Percentiles rank a stretch among this genome's conserved stretches.
These are phyloP conservation scores for Andinoacara biseriatus DNA, from an alignment of 2,113 vertebrate species.

Conservation along the genomic window DNA sequence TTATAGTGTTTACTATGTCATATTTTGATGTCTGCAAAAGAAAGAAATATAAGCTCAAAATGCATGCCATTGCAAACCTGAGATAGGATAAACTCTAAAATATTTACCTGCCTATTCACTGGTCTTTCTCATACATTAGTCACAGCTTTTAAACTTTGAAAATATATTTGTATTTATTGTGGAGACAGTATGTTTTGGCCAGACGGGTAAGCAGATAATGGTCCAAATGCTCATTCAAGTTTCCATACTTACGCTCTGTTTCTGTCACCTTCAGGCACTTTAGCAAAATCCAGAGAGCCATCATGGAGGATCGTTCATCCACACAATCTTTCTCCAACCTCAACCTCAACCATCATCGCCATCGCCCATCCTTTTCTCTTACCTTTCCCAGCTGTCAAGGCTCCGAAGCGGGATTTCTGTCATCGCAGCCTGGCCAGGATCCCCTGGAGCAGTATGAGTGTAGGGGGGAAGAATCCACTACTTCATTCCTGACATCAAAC, in stretches of 20 bases:
- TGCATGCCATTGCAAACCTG: not conserved
- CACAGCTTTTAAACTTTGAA: not conserved
- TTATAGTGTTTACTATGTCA: not conserved
- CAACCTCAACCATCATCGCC: slow-evolving; percentile 53
- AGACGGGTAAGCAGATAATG: not conserved
- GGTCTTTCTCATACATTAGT: not conserved
- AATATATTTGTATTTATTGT: not conserved
- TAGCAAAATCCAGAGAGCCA: slow-evolving; percentile 26
- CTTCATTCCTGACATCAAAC: slow-evolving; percentile 19
- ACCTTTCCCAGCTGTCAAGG: slow-evolving; percentile 37
- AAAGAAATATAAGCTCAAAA: not conserved
- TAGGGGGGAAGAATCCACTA: slow-evolving; percentile 15
- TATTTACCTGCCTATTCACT: too few relatives aligned
- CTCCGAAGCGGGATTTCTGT: slow-evolving; percentile 33
- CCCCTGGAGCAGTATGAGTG: slow-evolving; percentile 40
- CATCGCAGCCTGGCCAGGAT: slow-evolving; percentile 42
- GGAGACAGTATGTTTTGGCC: not conserved
- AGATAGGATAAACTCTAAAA: too few relatives aligned
- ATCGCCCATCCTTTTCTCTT: slow-evolving; percentile 39
- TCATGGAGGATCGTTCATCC: slow-evolving; percentile 66
- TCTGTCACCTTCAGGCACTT: slow-evolving; percentile 29
- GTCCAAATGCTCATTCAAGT: not conserved
- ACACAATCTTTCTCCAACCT: slow-evolving; percentile 55
- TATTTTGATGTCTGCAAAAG: not conserved
- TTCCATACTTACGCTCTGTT: not conserved